Evolutionary conservation across 30 jellyfish, hydroid and myxozoan species (phyloP).

Genomic region (Clytia hemisphaerica): DNA sequence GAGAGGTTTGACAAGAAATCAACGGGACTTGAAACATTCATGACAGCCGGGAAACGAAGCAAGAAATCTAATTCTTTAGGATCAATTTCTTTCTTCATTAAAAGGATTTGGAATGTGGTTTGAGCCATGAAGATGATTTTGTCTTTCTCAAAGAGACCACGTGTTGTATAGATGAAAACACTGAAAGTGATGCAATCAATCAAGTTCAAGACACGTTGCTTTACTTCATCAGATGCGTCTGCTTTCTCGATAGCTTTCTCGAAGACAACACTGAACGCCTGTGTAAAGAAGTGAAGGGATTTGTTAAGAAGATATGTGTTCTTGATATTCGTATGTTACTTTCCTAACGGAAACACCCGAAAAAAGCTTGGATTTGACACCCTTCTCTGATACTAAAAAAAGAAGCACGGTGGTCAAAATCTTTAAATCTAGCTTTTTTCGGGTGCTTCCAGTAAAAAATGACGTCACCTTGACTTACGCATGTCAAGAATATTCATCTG

Average conservation of each 20-base stretch:
- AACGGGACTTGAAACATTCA: slow-evolving; percentile 93
- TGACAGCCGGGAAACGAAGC: slow-evolving; percentile 86
- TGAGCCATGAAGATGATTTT: slow-evolving; percentile 96
- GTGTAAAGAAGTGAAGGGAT: not conserved
- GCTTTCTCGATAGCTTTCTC: slow-evolving; percentile 97
- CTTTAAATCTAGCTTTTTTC: too few species aligned
- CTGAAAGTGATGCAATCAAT: slow-evolving; percentile 91
- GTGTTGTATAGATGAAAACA: slow-evolving; percentile 90
- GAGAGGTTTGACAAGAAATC: slow-evolving; percentile 83
- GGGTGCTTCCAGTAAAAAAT: too few species aligned
- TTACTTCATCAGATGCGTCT: slow-evolving; percentile 81
- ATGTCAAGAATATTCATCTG: too few species aligned
- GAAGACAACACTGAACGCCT: slow-evolving; percentile 99
- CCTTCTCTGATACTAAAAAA: too few species aligned
- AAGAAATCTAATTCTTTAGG: slow-evolving; percentile 85
- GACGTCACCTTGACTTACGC: too few species aligned
- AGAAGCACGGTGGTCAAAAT: too few species aligned
- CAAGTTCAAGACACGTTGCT: slow-evolving; percentile 74
- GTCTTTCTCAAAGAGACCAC: slow-evolving; percentile 97
- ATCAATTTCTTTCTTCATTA: slow-evolving; percentile 93
- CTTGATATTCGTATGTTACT: too few species aligned
- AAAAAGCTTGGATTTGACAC: too few species aligned
- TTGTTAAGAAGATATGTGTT: too few species aligned
- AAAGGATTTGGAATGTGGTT: slow-evolving; percentile 91
- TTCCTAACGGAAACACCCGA: too few species aligned